Evolutionary conservation across 2,113 vertebrate species (phyloP), one percentile per base, ranked within the genome.

Genomic region (Actenoides hombroni): DNA sequence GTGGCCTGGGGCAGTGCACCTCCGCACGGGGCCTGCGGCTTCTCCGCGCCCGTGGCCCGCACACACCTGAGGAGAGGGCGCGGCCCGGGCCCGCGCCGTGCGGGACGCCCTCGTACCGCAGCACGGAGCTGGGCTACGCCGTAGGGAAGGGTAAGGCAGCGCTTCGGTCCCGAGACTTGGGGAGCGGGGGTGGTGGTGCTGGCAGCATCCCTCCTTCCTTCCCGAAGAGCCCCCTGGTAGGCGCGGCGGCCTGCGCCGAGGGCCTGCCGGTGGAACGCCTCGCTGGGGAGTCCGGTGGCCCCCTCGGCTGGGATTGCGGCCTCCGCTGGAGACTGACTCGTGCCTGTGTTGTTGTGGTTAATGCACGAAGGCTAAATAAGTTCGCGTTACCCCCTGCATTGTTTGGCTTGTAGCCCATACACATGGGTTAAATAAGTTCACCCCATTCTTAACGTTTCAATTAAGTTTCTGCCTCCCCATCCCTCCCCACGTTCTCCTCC

Each of bases 311-410:
- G 46, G 8, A 15, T 3, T 5, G 69, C 24, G 5, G 74, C 4
- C 35, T 19, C 3, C n/a, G 23, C 31, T 10, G 49, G 51, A 10
- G 19, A 0, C 40, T 3, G 49, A 1, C 23, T 13, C 3, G 16
- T 24, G 49, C 25, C 8, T 20, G 6, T 19, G 71, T 5, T 4
- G 61, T 1, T 18, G 39, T 6, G 35, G 70, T 16, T 19, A 69
- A 15, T 15, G 20, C 35, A 1, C 10, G 33, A 44, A 5, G 40
- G n/a, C 31, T 69, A 5, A 16, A 3, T 2, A 23, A 15, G 29
- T 31, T 64, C 31, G 6, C 15, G 10, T 69, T 29, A 3, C 26
- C 33, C 57, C 15, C 33, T 16, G 64, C 68, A 0, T 15, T 25
- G 54, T 13, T 24, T 42, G 88, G 35, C 63, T 42, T 26, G 40